Conservation (phyloP, 2,113 vertebrate genomes). For the Dunckerocampus dactyliophorus region DNA sequence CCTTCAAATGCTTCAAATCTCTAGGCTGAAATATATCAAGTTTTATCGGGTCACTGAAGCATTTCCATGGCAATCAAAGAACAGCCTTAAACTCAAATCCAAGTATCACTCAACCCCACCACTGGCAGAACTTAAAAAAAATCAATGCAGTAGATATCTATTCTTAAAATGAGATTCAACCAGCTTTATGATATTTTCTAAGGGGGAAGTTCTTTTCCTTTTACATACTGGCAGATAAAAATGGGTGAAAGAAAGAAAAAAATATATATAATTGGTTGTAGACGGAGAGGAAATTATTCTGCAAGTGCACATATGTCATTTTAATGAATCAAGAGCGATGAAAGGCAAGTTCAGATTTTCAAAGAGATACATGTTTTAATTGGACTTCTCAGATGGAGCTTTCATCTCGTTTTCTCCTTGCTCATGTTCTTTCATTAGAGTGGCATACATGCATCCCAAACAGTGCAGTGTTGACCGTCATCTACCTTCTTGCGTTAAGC, state of each 20-base stretch:
- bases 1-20: slow-evolving; percentile 43
- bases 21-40: slow-evolving; percentile 40
- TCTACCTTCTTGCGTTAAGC: no score
- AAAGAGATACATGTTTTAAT: slow-evolving; percentile 66
- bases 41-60: slow-evolving; percentile 47
- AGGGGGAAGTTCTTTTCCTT: not conserved
- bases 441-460: no score
- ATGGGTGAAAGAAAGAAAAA: not conserved
- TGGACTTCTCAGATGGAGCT: slow-evolving; percentile 9
- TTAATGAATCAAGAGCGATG: slow-evolving; percentile 65
- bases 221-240: not conserved
- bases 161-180: slow-evolving; percentile 14
- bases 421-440: no score
- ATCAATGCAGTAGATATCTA: not conserved
- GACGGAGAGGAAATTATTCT: slow-evolving; percentile 55
- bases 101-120: slow-evolving; percentile 23
- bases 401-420: no score
- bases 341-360: slow-evolving; percentile 39
- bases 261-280: slow-evolving; percentile 50
- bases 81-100: slow-evolving; percentile 37
- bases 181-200: not conserved
- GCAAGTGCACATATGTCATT: slow-evolving; percentile 41
- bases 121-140: slow-evolving; percentile 13
- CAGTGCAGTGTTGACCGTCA: no score
- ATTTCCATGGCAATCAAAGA: slow-evolving; percentile 47